Conservation (phyloP, 2,797 vertebrate species). For the Cichlasoma orientale region DNA sequence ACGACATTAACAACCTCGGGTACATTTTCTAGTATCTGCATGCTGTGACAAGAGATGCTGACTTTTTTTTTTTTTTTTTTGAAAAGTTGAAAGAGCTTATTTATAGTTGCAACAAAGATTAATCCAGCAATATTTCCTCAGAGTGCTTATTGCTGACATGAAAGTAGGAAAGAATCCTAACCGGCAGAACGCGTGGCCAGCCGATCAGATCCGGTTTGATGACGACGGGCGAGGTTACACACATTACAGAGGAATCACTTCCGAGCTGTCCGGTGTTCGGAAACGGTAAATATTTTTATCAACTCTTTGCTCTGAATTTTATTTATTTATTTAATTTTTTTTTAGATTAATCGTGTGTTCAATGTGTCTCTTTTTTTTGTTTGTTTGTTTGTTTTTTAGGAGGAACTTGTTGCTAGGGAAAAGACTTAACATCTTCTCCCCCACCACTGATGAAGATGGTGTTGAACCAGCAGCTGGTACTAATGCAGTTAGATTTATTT, state of each 20-base stretch:
- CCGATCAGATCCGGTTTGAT: constrained; percentile 82
- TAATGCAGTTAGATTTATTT: constrained; percentile 5
- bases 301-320: not conserved
- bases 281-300: constrained; percentile 69
- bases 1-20: constrained; percentile 76
- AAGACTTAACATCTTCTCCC: constrained; percentile 88
- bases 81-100: not conserved
- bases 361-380: not conserved
- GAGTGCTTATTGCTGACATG: constrained; percentile 88
- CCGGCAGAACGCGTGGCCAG: constrained; percentile 34
- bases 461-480: constrained; percentile 79
- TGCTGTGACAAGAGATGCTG: not conserved
- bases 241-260: constrained; percentile 36
- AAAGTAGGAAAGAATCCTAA: constrained; percentile 75
- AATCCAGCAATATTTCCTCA: constrained; percentile 59
- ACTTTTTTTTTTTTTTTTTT: not conserved
- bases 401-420: constrained; percentile 74
- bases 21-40: constrained; percentile 45
- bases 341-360: not conserved
- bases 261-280: constrained; percentile 53
- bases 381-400: constrained; percentile 53
- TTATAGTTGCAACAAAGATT: not conserved
- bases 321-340: not conserved
- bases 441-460: constrained; percentile 53
- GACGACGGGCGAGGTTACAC: constrained; percentile 80